Evolutionary conservation across 2,797 vertebrate species (phyloP).

Genomic region (Anisognathus igniventris): DNA sequence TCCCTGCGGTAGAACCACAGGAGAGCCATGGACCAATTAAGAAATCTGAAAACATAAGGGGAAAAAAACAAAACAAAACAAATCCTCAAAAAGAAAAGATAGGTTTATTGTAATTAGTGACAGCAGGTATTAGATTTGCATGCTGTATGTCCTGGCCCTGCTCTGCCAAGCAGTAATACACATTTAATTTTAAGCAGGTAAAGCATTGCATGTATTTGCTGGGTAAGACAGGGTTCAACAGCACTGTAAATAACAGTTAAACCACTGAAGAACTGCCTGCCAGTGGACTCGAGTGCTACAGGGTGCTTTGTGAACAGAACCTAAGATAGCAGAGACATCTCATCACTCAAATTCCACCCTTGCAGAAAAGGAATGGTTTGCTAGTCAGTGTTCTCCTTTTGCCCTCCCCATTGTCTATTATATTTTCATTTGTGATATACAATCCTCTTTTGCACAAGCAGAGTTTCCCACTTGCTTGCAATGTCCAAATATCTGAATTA

Average conservation of each 20-base stretch:
- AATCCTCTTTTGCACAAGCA: not conserved
- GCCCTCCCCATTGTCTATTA: not conserved
- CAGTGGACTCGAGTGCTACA: not conserved
- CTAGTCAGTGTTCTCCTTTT: not conserved
- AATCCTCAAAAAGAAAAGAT: not conserved
- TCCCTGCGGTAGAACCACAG: not conserved
- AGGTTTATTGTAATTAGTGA: not conserved
- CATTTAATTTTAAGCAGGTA: not conserved
- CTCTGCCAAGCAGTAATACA: not conserved
- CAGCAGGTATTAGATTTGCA: not conserved
- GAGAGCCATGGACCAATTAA: not conserved
- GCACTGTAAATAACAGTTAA: not conserved
- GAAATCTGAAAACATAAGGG: not conserved
- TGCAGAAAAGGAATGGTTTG: not conserved
- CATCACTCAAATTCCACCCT: not conserved
- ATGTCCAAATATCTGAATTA: not conserved
- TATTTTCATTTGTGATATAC: not conserved
- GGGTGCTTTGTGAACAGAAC: constrained; percentile 30
- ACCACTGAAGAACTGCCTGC: not conserved
- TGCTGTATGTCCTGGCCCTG: not conserved
- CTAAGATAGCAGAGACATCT: not conserved
- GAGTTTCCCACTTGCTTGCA: not conserved
- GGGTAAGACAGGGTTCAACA: not conserved
- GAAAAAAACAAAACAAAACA: not conserved
- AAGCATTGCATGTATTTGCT: not conserved